Base-by-base conservation (phyloP, 2,113 vertebrate genomes). In the Megaceryle torquata region DNA sequence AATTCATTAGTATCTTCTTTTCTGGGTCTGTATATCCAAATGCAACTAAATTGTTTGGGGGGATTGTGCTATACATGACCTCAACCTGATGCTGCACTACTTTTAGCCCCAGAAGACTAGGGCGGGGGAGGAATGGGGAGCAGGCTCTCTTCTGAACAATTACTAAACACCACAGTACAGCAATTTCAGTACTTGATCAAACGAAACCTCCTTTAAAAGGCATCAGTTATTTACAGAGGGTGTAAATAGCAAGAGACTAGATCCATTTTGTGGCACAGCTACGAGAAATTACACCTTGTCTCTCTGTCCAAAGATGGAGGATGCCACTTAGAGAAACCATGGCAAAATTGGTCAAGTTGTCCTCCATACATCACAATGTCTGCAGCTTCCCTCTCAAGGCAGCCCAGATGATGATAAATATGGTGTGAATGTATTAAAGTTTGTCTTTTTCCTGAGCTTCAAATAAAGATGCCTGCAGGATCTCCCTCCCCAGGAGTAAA, bases 341-440 rank as follows among this genome's bases (percentile, higher is more conserved):
- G 65, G 61, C 33, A 91, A 90, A 89, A 93, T 46, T 64, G 39
- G 33, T 46, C 2, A 3, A 54, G 43, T 86, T 20, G 0, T 65
- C 48, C 84, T 91, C 76, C 33, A 94, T 79, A 83, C 71, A 57
- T 95, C 82, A 84, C 56, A 78, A 17, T 4, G 1, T 48, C 65
- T 51, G 41, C 44, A 88, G 81, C 44, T 91, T 72, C 86, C 72
- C 88, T 88, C 76, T 56, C 82, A n/a, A 56, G 54, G 85, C 2
- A 4, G 79, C 51, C 7, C 0, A 53, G 68, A 79, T 44, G 68
- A 91, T 93, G 88, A 95, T 53, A 93, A 96, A 91, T 93, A 86
- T 1, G 1, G 54, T 1, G 0, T 4, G 5, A 85, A 44, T 2
- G 1, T 50, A 68, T 57, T 71, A 69, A n/a, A 57, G 13, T 37